phyloP scores from a whole-genome alignment of 2,113 vertebrate species.

The Halichoerus grypus region DNA sequence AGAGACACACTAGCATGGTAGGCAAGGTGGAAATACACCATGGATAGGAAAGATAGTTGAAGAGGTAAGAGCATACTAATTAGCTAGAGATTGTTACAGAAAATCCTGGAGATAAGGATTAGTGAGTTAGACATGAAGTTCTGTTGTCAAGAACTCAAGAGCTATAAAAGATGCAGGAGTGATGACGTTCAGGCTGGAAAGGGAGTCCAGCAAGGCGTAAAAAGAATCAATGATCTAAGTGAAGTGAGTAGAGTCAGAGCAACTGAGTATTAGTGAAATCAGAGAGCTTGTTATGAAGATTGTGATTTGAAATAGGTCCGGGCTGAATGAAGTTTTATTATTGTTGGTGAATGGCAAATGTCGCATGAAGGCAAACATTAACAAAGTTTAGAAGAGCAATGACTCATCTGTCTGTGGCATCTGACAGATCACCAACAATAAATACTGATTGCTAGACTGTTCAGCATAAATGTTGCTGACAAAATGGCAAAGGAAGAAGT shows the following conservation, averaged over 20 bases:
- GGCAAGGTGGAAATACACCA: neutral
- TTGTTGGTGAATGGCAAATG: conserved; percentile 5
- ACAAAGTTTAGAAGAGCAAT: neutral
- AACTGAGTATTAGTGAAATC: neutral
- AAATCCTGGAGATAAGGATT: neutral
- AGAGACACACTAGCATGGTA: neutral
- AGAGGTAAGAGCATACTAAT: neutral
- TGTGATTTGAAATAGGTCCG: conserved; percentile 22
- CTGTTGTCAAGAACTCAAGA: neutral
- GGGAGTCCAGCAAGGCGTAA: neutral
- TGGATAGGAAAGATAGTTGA: neutral
- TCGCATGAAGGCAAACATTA: conserved; percentile 11
- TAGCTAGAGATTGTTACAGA: neutral
- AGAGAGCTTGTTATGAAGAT: conserved; percentile 10
- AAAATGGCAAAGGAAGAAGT: neutral
- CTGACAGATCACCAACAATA: neutral
- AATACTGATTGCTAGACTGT: neutral
- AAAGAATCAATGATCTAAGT: neutral
- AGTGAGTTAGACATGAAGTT: neutral
- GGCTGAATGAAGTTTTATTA: neutral
- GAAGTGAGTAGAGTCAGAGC: neutral
- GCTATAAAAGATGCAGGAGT: neutral
- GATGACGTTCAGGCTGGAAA: neutral
- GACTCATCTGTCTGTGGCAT: neutral
- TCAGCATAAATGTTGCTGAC: neutral